Base-by-base conservation (phyloP, 2,113 vertebrate genomes). In the Psephotus haematonotus region DNA sequence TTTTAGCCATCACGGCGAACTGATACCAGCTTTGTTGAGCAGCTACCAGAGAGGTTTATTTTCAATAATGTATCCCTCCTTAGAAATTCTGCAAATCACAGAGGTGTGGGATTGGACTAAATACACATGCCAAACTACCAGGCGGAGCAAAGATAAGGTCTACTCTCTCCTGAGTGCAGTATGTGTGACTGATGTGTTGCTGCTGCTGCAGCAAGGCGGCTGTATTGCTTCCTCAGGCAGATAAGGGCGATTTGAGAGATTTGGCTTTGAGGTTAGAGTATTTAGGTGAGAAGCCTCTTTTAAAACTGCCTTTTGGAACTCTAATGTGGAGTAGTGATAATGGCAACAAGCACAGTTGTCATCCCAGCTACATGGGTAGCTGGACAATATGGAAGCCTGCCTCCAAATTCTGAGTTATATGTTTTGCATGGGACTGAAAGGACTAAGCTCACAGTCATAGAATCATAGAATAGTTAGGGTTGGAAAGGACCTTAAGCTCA, bases 31-130 rank as follows among this genome's bases (percentile, higher is more conserved):
- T 77, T 64, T 52, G 57, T 72, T 43, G 64, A 83, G 29, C 25
- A 23, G 4, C 7, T 50, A 17, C n/a, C 25, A 1, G 1, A 28
- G 22, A 55, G n/a, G 18, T 16, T 69, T 33, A 19, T 69, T 76
- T 88, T 27, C 44, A 2, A 1, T 53, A 16, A 11, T 0, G 1
- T 20, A 2, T 74, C 33, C 33, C n/a, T 74, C 15, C 47, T 24
- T 12, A 12, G 33, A 55, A 50, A 14, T 60, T 80, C 63, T 82
- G 39, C 13, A 53, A 35, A 47, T 55, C 23, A 2, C 13, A 41
- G 31, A 22, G 22, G 62, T 3, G 0, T 59, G 29, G 4, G 0
- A 6, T 20, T 4, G 0, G 28, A 19, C 8, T 28, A 10, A 44
- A 44, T 2, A 2, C 17, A 25, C 1, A 1, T 24, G 14, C 62